Percentiles rank a stretch among this genome's conserved stretches.
Conservation (phyloP, 1,140 invertebrate genomes). For the Andricus grossulariae region DNA sequence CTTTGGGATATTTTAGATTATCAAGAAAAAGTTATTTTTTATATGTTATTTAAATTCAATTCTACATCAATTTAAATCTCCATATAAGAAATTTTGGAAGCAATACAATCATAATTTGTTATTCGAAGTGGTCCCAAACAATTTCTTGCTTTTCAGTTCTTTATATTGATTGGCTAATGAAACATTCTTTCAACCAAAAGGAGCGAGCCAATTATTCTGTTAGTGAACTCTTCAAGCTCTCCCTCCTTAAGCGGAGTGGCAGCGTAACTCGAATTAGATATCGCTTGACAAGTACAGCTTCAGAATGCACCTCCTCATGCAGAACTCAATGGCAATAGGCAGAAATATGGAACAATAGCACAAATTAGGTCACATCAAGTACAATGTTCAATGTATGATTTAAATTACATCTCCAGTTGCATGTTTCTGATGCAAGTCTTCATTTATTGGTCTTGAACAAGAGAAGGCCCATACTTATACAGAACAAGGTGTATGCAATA, state of each 20-base stretch:
- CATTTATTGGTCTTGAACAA: constrained; percentile 13
- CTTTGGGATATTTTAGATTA: no score
- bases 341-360: constrained; percentile 19
- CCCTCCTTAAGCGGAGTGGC: neutral
- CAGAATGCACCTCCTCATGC: neutral
- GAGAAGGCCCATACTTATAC: neutral
- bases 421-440: constrained; percentile 19
- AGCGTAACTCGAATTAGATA: constrained; percentile 16
- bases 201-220: neutral
- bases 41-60: no score
- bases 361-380: constrained; percentile 26
- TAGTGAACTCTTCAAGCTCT: neutral
- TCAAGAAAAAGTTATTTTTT: no score
- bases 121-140: no score
- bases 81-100: no score
- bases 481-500: neutral
- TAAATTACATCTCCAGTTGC: constrained; percentile 16
- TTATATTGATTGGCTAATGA: neutral
- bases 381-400: constrained; percentile 25
- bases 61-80: no score
- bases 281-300: neutral
- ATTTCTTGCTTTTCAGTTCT: no score
- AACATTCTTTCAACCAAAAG: neutral
- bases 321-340: constrained; percentile 13
- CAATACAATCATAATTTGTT: no score